Evolutionary conservation across 2,797 vertebrate species (phyloP), one percentile per base, ranked within the genome.

Genomic region (Antennarius maculatus): DNA sequence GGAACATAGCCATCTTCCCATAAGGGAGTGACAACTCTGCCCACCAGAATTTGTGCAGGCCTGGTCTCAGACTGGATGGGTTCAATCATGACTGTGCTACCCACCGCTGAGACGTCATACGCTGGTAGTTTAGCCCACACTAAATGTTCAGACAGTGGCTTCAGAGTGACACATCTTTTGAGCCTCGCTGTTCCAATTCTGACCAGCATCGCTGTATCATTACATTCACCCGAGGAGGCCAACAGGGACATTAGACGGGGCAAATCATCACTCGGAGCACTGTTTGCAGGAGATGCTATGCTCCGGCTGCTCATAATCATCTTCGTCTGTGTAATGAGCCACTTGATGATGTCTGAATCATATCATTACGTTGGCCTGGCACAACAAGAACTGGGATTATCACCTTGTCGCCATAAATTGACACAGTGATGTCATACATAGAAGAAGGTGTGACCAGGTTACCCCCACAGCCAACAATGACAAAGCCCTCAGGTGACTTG

Each of bases 401-500:
- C 23, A 23, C 23, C 23, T 23, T 2, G 23, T 23, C 1, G 23
- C 23, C 23, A 23, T 23, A 23, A 23, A 23, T 23, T 23, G 23
- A 23, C 23, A 23, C 23, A 23, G 23, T 23, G 23, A 23, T 1
- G 23, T 23, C 23, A 23, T 23, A 23, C 23, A 23, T 23, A 23
- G 23, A 23, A 23, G 23, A 23, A 23, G 23, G 23, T 23, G 23
- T 23, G 23, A 23, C 23, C 23, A 23, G 23, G 23, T 23, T 23
- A 23, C 23, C 23, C 23, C 23, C 23, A 23, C 23, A 86, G 0
- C 77, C 75, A 28, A 85, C 23, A 58, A 82, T 72, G 3, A 79
- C 46, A 62, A 77, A 41, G 4, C 66, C 54, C 2, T 79, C 58
- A 56, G 63, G 73, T 16, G 73, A 39, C 11, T 15, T 48, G 74